These are phyloP conservation scores for Brachylomia viminalis DNA, from an alignment of 2,888 invertebrate genomes.

Conservation along the genomic window DNA sequence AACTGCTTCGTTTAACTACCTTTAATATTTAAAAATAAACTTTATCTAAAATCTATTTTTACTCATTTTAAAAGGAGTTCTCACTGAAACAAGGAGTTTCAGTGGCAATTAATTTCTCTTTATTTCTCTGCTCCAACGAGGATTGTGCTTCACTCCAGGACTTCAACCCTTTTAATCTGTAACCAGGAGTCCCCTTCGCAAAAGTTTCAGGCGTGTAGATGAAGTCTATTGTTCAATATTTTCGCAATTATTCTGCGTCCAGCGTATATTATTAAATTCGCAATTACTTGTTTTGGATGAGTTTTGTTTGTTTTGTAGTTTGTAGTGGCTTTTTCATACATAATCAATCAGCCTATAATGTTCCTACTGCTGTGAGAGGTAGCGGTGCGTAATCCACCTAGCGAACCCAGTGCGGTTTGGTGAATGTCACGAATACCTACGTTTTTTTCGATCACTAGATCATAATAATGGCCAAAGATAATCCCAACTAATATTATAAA, in stretches of 20 bases:
- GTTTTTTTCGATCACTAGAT: background rate
- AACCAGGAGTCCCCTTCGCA: constrained; percentile 27
- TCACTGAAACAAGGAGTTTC: constrained; percentile 12
- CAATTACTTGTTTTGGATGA: constrained; percentile 52
- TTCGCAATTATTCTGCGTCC: constrained; percentile 53
- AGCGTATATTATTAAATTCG: constrained; percentile 39
- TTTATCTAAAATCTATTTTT: background rate
- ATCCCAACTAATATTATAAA: no score
- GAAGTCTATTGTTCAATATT: constrained; percentile 60
- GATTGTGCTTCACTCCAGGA: constrained; percentile 37
- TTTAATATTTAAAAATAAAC: background rate
- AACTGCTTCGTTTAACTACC: background rate
- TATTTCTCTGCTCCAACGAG: constrained; percentile 19
- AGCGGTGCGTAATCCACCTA: background rate
- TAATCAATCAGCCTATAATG: constrained; percentile 20
- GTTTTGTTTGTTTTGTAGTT: constrained; percentile 38
- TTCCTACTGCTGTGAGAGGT: background rate
- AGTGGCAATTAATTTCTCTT: background rate
- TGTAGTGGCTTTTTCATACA: constrained; percentile 28
- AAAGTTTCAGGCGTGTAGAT: constrained; percentile 56
- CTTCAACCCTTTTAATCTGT: constrained; percentile 47
- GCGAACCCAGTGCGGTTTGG: background rate
- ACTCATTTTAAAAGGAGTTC: constrained; percentile 15
- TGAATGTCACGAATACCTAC: background rate
- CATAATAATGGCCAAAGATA: no score